Base-by-base conservation (phyloP, 2,888 invertebrate genomes). In the Ctenicera cuprea region DNA sequence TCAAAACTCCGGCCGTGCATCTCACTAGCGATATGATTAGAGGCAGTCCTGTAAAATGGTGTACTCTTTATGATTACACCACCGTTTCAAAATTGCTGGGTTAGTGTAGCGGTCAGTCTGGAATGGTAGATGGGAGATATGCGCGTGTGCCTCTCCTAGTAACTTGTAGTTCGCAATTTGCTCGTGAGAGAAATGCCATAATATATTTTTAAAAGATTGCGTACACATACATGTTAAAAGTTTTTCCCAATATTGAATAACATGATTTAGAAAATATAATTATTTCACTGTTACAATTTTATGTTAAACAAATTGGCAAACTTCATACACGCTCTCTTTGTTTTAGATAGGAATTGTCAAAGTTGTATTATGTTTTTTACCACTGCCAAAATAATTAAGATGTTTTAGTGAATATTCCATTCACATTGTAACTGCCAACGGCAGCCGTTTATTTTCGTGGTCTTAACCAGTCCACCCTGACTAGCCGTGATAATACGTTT, bases 1-100 rank as follows among this genome's bases (percentile, higher is more conserved):
- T 81, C 81, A 81, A 81, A 80, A 81, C 79, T 76, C 62, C 41
- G 72, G 76, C 78, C 80, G 80, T 81, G 79, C 79, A 81, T 81
- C 81, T 80, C 75, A 71, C 72, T 70, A 48, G 52, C 72, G 77
- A 78, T 78, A 77, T 77, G 74, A 76, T 76, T 69, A 74, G 57
- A 61, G 38, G 65, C 41, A 22, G 75, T 64, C 71, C 72, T 57
- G 66, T 45, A 45, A 50, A 72, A 65, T 38, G 57, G 33, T 57
- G 16, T 30, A 1, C 33, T 14, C 11, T 11, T 11, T 9, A 18
- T 37, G 11, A 18, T 64, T 41, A 7, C 14, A 14, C 2, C 33
- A 57, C 22, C 26, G 18, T 57, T 54, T 41, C 11, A 8, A 57
- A 33, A 41, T 67, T 52, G 45, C 64, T 66, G 66, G 57, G 30